Base-by-base conservation (phyloP, 1,140 invertebrate genomes). In the Ladona fulva region DNA sequence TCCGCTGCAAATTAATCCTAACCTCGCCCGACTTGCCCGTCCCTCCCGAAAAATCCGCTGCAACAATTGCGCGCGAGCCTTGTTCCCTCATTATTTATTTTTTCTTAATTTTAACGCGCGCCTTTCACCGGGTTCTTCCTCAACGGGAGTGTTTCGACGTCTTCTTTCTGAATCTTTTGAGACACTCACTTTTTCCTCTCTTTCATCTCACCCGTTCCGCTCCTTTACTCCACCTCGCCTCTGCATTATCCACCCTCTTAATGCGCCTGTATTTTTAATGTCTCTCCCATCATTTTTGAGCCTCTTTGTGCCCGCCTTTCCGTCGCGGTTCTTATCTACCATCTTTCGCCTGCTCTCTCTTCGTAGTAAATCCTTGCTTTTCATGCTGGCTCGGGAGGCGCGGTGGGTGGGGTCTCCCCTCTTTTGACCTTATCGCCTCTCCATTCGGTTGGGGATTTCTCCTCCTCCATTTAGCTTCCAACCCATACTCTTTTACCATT, bases 261-360 rank as follows among this genome's bases (percentile, higher is more conserved):
- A 66, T 66, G 14, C 52, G 52, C 52, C n/a, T 66, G 52, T 66
- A 66, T 66, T 16, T 66, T 66, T 66, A 66, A 66, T 66, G n/a
- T 66, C 52, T 66, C 52, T 22, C 19, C 44, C 44, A 52, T 52
- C 19, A 11, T 66, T 66, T 66, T 12, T 66, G n/a, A 66, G 14
- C 3, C n/a, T 22, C 52, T 66, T 37, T 37, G 29, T 37, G 8
- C 44, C 44, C 44, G 10, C 44, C 44, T 19, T 19, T 52, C 19
- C 12, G 52, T 66, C n/a, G 52, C 52, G 52, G n/a, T 22, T 16
- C n/a, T 22, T 22, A 66, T 66, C 52, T 19, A 10, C 44, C 44
- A 10, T 52, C 44, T 19, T 52, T 19, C 44, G 10, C 44, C 10
- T 52, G 10, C 44, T 52, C 44, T 52, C 44, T 10, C 44, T 52